Conservation (phyloP, 2,113 vertebrate species). For the Indicator maculatus region DNA sequence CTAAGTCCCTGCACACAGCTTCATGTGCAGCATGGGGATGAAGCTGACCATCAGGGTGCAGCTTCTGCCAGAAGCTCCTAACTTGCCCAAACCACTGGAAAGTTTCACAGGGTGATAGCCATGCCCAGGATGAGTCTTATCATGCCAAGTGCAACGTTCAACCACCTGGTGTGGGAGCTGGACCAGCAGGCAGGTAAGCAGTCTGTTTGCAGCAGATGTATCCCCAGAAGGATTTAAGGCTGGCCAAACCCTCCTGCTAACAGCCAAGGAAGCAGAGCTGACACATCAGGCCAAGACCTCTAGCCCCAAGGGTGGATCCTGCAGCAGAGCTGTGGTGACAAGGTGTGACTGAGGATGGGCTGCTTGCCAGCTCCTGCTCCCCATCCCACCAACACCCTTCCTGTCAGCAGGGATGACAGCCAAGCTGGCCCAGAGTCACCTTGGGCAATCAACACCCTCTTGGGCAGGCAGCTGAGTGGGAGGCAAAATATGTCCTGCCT, state of each 20-base stretch:
- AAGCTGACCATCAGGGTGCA: neutral
- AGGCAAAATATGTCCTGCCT: neutral
- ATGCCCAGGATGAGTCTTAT: neutral
- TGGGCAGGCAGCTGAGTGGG: neutral
- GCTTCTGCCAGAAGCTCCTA: neutral
- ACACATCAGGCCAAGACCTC: neutral
- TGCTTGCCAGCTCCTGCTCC: neutral
- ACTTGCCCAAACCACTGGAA: neutral
- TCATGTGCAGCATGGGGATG: neutral
- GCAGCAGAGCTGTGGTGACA: neutral
- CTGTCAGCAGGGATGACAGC: neutral
- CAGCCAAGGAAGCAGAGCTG: neutral
- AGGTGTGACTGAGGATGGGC: neutral
- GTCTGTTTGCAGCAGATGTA: accelerated
- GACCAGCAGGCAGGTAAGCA: neutral
- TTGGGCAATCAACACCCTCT: neutral
- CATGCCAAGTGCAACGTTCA: neutral
- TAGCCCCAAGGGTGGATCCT: neutral
- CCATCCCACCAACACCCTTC: neutral
- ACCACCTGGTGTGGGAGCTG: accelerated
- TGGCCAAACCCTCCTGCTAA: neutral
- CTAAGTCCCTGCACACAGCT: accelerated
- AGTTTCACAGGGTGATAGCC: neutral
- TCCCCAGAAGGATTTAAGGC: neutral
- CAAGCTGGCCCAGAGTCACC: neutral